Evolutionary conservation across 2,888 invertebrate genomes (phyloP), one percentile per base, ranked within the genome.

Genomic region (Amiota communis): DNA sequence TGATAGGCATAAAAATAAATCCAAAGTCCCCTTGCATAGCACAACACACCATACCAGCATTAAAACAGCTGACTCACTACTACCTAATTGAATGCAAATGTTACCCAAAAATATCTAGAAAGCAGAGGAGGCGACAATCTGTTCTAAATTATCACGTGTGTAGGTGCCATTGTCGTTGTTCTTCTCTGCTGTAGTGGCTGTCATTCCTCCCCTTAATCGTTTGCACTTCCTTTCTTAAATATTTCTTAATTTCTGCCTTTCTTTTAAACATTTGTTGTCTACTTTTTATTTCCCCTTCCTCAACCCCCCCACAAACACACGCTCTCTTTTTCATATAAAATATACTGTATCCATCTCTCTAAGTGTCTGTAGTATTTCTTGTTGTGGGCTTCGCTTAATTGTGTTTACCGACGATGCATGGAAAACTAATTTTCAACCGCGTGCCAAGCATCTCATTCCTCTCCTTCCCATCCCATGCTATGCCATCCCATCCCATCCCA

Each of bases 361-460:
- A 3, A 2, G 23, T 23, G 23, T 3, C 3, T 36, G 36, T 36
- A 36, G 8, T 36, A 2, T 36, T 36, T 36, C 36, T 36, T 36
- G 36, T 15, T 17, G 57, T 57, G n/a, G 70, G 78, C 76, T 79
- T 79, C 84, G 87, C 88, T 86, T 87, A 87, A 88, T 88, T 88
- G 87, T 87, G 77, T 84, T 79, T 82, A 81, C 79, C 84, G 84
- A 78, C 87, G 87, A 87, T 86, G 88, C 88, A 83, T 87, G 88
- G 88, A 88, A 88, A 88, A 88, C 88, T 88, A 88, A 88, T 88
- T 88, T 88, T 83, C 82, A 79, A 10, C n/a, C 48, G 48, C 47
- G 20, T 51, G 51, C 65, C 13, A 74, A 70, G n/a, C 53, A 51
- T 72, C 49, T 49, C 63, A 67, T 76, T 20, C 49, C 67, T 17